Conservation (phyloP, 92 coral and sea anemone species). For the Porites cylindrica region DNA sequence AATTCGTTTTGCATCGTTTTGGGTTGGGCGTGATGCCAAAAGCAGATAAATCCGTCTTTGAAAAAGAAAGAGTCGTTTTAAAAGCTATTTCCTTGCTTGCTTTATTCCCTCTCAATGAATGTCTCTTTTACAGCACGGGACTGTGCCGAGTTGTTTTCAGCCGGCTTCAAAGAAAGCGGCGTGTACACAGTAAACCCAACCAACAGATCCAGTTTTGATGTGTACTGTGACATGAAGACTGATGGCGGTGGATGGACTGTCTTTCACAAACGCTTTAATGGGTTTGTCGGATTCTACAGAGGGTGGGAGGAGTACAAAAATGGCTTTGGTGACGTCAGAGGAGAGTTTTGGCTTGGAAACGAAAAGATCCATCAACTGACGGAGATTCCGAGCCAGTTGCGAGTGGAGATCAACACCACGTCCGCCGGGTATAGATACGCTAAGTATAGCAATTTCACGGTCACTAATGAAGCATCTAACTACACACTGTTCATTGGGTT, state of each 20-base stretch:
- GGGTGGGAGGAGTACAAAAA: slow-evolving; percentile 76
- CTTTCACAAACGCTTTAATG: slow-evolving; percentile 67
- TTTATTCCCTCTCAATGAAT: not conserved
- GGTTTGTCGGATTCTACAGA: slow-evolving; percentile 54
- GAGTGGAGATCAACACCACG: slow-evolving; percentile 59
- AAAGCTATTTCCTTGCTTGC: not conserved
- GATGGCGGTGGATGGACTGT: slow-evolving; percentile 84
- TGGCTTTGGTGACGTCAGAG: slow-evolving; percentile 70
- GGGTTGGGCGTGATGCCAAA: no score
- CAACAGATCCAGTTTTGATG: slow-evolving; percentile 56
- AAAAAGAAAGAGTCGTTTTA: no score
- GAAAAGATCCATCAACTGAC: slow-evolving; percentile 75
- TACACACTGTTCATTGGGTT: slow-evolving; percentile 8
- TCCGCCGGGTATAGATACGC: slow-evolving; percentile 30
- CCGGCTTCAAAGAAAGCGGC: slow-evolving; percentile 21
- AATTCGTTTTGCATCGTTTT: no score
- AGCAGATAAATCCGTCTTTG: no score
- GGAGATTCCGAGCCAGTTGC: slow-evolving; percentile 55
- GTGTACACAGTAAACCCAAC: slow-evolving; percentile 73
- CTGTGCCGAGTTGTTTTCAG: slow-evolving; percentile 11
- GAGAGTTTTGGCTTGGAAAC: slow-evolving; percentile 82
- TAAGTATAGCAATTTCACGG: slow-evolving; percentile 43
- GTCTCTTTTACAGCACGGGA: not conserved
- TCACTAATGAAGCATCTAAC: slow-evolving; percentile 56
- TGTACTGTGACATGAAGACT: slow-evolving; percentile 85